These are phyloP conservation scores for Noctua janthe DNA, from an alignment of 2,888 invertebrate species.

Conservation along the genomic window DNA sequence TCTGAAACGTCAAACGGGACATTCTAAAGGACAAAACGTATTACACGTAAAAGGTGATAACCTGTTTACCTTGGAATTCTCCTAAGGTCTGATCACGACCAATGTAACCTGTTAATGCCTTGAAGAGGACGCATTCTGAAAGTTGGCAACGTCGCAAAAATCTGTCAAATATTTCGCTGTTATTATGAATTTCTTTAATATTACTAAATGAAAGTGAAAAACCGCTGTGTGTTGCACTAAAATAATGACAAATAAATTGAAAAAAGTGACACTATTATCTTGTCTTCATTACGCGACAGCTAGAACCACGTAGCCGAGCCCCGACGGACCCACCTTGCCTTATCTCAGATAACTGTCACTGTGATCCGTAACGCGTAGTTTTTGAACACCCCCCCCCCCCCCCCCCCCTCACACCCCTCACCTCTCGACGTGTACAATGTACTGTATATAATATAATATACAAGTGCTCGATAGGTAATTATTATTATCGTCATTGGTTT, in stretches of 20 bases:
- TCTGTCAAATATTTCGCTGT: neutral
- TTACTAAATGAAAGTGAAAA: neutral
- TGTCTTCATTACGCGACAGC: constrained; percentile 32
- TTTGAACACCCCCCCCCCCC: constrained; percentile 73
- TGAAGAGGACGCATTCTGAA: neutral
- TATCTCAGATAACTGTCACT: constrained; percentile 88
- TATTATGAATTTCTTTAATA: neutral
- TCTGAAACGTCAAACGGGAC: neutral
- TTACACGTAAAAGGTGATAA: neutral
- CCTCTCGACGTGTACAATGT: constrained; percentile 58
- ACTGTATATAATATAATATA: constrained; percentile 69
- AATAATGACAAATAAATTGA: neutral
- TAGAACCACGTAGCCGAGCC: constrained; percentile 57
- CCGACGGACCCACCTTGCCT: constrained; percentile 87
- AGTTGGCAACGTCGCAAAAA: neutral
- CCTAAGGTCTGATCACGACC: neutral
- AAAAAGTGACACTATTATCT: neutral
- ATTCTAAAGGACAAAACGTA: neutral
- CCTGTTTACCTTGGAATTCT: neutral
- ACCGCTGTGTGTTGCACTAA: neutral
- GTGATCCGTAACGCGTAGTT: constrained; percentile 88
- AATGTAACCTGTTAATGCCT: neutral
- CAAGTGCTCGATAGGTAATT: constrained; percentile 65
- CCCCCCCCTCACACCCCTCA: constrained; percentile 66
- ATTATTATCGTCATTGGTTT: constrained; percentile 60